Percentiles rank a stretch among this genome's conserved stretches.
Evolutionary conservation across 1,140 invertebrate genomes (phyloP).

Genomic region (Brachionus angularis): DNA sequence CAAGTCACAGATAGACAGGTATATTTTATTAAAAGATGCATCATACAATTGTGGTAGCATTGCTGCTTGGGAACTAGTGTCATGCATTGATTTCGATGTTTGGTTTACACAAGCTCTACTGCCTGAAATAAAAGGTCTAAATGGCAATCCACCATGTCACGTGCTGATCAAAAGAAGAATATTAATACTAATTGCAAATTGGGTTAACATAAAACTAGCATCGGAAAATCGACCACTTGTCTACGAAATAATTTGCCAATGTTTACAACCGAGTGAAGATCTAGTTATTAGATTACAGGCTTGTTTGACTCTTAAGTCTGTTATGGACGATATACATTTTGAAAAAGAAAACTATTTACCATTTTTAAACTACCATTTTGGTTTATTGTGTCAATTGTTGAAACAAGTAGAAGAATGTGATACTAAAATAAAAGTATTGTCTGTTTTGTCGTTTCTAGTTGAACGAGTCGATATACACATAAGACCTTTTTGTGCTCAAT

Average conservation of each 20-base stretch:
- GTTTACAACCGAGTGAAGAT: constrained; percentile 62
- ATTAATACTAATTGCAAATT: constrained; percentile 78
- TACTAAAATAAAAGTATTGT: constrained; percentile 80
- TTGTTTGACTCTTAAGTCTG: constrained; percentile 69
- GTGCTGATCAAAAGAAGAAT: constrained; percentile 79
- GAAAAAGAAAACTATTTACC: constrained; percentile 71
- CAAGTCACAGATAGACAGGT: background rate
- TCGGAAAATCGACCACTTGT: constrained; percentile 70
- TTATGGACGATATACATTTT: constrained; percentile 87
- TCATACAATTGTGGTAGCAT: constrained; percentile 86
- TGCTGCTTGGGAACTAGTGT: constrained; percentile 82
- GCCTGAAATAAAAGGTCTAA: constrained; percentile 73
- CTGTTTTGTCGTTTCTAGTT: constrained; percentile 81
- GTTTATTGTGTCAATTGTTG: constrained; percentile 73
- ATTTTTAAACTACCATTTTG: constrained; percentile 72
- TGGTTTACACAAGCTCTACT: constrained; percentile 81
- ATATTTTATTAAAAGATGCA: constrained; percentile 45
- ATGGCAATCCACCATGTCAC: constrained; percentile 60
- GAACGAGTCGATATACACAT: constrained; percentile 75
- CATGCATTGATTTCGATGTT: constrained; percentile 85
- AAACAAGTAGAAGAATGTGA: constrained; percentile 85
- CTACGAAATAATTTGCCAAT: constrained; percentile 72
- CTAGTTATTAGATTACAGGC: constrained; percentile 78
- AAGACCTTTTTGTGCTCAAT: constrained; percentile 64
- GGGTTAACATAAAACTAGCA: constrained; percentile 80